These are phyloP conservation scores for Leucosticte australis DNA, from an alignment of 2,113 vertebrate genomes.

Conservation along the genomic window DNA sequence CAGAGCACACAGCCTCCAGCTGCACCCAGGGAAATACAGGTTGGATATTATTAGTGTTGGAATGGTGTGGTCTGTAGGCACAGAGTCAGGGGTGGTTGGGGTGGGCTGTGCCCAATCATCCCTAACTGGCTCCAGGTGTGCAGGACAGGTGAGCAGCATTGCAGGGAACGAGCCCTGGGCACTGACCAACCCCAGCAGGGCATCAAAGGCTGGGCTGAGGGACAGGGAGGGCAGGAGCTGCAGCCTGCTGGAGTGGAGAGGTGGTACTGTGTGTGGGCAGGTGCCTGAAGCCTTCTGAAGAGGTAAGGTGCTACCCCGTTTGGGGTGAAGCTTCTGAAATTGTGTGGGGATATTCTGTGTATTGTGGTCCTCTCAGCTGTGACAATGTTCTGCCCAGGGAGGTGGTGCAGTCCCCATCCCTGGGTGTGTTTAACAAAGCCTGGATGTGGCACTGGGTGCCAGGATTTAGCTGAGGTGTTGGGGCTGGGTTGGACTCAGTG, in stretches of 20 bases:
- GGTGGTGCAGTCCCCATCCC: neutral
- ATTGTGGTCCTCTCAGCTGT: neutral
- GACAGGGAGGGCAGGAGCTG: neutral
- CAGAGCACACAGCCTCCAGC: neutral
- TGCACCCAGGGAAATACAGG: neutral
- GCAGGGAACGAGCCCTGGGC: too few relatives aligned
- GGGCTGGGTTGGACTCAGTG: fast-evolving
- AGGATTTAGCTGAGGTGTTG: neutral
- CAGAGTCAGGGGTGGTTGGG: neutral
- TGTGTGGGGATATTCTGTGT: neutral
- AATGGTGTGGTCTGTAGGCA: neutral
- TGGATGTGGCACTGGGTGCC: neutral
- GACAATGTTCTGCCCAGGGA: neutral
- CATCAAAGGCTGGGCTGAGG: neutral
- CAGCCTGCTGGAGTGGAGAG: too few relatives aligned
- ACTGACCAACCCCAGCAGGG: too few relatives aligned
- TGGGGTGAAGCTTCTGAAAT: neutral
- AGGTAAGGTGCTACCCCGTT: fast-evolving
- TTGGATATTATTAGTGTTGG: neutral
- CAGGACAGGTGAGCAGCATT: neutral
- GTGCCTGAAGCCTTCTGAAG: neutral
- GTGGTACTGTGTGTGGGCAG: neutral
- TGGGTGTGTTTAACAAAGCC: neutral
- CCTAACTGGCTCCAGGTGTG: neutral
- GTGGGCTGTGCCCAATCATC: neutral